Percentiles rank a stretch among this genome's conserved stretches.
Evolutionary conservation across 2,113 vertebrate species (phyloP).

Genomic region (Chloroceryle aenea): DNA sequence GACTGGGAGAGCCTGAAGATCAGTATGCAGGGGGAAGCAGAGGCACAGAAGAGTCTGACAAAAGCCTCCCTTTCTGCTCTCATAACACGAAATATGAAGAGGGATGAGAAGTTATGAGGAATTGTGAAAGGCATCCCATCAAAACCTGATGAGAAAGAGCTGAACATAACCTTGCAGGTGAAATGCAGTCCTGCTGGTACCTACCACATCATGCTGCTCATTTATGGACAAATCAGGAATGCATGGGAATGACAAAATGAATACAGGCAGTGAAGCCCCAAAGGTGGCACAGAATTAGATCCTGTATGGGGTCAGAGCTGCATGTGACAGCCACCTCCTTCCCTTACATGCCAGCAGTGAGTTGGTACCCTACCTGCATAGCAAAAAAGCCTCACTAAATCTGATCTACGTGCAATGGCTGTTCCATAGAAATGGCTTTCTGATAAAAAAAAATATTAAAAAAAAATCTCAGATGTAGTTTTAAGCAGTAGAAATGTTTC

Average conservation of each 20-base stretch:
- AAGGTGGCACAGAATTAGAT: constrained; percentile 18
- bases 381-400: not conserved
- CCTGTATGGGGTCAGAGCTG: not conserved
- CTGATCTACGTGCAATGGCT: not conserved
- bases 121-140: not conserved
- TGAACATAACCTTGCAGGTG: not conserved
- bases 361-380: not conserved
- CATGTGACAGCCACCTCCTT: not conserved
- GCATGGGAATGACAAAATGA: not conserved
- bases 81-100: not conserved
- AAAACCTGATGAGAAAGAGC: not conserved
- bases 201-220: not conserved
- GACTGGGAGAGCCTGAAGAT: not conserved
- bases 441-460: accelerated
- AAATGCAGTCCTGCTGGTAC: not conserved
- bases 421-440: not conserved
- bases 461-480: not conserved
- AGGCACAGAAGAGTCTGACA: not conserved
- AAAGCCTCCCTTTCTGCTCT: not conserved
- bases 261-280: not conserved
- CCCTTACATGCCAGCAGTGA: accelerated
- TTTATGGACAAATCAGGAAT: not conserved
- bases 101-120: not conserved
- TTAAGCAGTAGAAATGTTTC: not conserved
- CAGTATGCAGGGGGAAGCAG: not conserved